Conservation (phyloP, 2,797 vertebrate genomes). For the Trachops cirrhosus region DNA sequence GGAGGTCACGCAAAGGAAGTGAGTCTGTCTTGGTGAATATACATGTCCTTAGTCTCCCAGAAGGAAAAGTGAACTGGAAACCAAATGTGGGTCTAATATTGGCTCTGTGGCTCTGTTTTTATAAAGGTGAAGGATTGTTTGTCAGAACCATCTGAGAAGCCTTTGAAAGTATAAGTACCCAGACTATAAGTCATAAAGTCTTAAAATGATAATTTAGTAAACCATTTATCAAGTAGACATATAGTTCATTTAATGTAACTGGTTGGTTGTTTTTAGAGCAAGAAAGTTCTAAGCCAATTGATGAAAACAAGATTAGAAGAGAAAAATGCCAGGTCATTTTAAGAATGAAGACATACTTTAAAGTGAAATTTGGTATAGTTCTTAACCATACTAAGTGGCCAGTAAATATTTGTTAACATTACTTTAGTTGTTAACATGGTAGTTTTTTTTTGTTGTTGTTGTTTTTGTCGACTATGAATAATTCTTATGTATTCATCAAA, state of each 20-base stretch:
- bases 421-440: not conserved
- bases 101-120: not conserved
- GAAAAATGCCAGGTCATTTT: conserved; percentile 21
- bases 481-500: not conserved
- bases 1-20: not conserved
- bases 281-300: not conserved
- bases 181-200: not conserved
- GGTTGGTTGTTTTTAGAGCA: not conserved
- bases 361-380: not conserved
- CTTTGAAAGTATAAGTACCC: not conserved
- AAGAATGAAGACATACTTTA: not conserved
- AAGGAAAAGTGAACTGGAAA: not conserved
- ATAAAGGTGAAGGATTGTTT: not conserved
- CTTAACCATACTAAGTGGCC: not conserved
- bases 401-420: not conserved
- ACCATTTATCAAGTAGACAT: not conserved
- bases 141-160: not conserved
- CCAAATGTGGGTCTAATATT: not conserved
- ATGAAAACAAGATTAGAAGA: not conserved
- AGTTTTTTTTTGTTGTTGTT: no score
- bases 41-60: not conserved
- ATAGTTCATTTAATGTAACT: not conserved
- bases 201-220: conserved; percentile 38
- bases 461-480: not conserved
- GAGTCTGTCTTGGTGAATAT: not conserved